Evolutionary conservation across 1,140 invertebrate genomes (phyloP).

Genomic region (Ostrea denselamellosa): DNA sequence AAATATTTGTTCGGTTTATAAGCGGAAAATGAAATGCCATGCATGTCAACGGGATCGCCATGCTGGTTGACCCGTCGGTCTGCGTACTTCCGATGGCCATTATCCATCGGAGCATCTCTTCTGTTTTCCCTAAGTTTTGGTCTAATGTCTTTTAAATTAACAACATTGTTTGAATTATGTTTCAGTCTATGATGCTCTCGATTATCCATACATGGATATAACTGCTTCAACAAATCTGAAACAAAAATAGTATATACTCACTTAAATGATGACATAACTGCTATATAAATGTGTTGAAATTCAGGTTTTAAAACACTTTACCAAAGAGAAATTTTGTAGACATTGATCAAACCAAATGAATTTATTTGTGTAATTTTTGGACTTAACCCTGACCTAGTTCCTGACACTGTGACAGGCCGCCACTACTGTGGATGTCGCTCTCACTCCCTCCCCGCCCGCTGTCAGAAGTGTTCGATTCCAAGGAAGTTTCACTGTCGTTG

Average conservation of each 20-base stretch:
- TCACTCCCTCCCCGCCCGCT: slow-evolving; percentile 72
- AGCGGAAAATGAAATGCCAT: background rate
- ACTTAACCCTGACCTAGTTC: slow-evolving; percentile 48
- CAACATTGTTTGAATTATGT: background rate
- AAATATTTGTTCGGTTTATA: slow-evolving; percentile 17
- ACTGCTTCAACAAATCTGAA: slow-evolving; percentile 34
- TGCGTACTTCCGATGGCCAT: slow-evolving; percentile 18
- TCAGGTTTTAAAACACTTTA: too few species aligned
- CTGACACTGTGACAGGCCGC: slow-evolving; percentile 42
- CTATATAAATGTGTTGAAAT: too few species aligned
- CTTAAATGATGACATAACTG: background rate
- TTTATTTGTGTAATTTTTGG: too few species aligned
- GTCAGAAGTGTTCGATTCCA: slow-evolving; percentile 68
- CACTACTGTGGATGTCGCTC: slow-evolving; percentile 66
- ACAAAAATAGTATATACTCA: background rate
- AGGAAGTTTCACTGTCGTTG: slow-evolving; percentile 70
- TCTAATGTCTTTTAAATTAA: slow-evolving; percentile 29
- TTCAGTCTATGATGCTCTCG: slow-evolving; percentile 30
- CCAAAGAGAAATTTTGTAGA: too few species aligned
- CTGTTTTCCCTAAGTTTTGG: slow-evolving; percentile 29
- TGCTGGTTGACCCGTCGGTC: slow-evolving; percentile 14
- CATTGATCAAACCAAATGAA: too few species aligned
- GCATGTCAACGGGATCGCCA: background rate
- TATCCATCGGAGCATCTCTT: slow-evolving; percentile 4
- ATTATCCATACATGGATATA: background rate